Evolutionary conservation across 2,888 invertebrate species (phyloP).

Genomic region (Brenthis daphne): DNA sequence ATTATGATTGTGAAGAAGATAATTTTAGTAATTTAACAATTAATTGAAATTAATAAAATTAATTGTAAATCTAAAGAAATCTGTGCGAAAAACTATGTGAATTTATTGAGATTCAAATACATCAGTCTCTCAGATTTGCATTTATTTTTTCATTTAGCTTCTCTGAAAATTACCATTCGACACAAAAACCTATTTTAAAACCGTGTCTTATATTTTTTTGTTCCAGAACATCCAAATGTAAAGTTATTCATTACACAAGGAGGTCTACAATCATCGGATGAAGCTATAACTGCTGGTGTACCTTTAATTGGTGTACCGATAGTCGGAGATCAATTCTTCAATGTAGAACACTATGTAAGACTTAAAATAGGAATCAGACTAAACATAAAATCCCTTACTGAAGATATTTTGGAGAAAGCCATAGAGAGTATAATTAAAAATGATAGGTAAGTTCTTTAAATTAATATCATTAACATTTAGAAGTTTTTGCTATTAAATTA

Average conservation of each 20-base stretch:
- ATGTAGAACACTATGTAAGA: slow-evolving; percentile 51
- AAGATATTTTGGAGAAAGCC: slow-evolving; percentile 45
- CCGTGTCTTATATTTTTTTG: background rate
- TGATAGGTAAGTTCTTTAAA: slow-evolving; percentile 42
- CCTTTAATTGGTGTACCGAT: slow-evolving; percentile 65
- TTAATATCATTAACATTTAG: too few relatives aligned
- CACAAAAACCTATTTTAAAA: too few relatives aligned
- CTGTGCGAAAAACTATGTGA: too few relatives aligned
- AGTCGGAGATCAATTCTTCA: slow-evolving; percentile 62
- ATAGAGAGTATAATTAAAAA: slow-evolving; percentile 46
- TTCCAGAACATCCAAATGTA: slow-evolving; percentile 58
- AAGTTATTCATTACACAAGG: slow-evolving; percentile 66
- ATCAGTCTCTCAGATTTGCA: too few relatives aligned
- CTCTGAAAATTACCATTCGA: background rate
- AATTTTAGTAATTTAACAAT: too few relatives aligned
- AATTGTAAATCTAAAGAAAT: too few relatives aligned
- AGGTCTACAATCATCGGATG: slow-evolving; percentile 67
- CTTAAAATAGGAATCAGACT: slow-evolving; percentile 54
- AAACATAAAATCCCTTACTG: slow-evolving; percentile 49
- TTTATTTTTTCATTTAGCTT: too few relatives aligned
- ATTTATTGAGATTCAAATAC: too few relatives aligned
- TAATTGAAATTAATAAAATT: too few relatives aligned
- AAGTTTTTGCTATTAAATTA: too few relatives aligned
- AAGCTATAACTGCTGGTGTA: slow-evolving; percentile 59
- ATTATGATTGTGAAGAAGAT: too few relatives aligned